Percentiles rank a stretch among this genome's conserved stretches.
Evolutionary conservation across 2,113 vertebrate species (phyloP).

Genomic region (Lampris megalopsis): DNA sequence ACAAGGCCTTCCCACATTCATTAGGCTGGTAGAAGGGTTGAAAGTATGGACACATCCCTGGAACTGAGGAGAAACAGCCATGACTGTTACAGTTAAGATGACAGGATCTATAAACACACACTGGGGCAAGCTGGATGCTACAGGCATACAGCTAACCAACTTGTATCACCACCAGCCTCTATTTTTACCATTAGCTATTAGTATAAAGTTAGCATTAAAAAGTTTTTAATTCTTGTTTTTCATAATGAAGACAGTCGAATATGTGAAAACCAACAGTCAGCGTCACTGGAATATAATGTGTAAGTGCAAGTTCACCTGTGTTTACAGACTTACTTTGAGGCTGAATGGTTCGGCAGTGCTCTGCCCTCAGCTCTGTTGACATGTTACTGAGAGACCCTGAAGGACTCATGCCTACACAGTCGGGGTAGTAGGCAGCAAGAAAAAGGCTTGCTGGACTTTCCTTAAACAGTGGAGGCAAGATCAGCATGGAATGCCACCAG

Average conservation of each 20-base stretch:
- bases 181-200: no score
- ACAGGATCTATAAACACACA: not conserved
- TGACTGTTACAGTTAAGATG: not conserved
- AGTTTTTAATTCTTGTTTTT: no score
- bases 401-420: conserved; percentile 99
- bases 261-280: no score
- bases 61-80: conserved; percentile 72
- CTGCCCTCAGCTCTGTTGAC: conserved; percentile 83
- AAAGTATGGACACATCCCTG: conserved; percentile 94
- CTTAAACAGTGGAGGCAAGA: conserved; percentile 95
- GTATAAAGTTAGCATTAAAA: no score
- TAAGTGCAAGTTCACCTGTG: not conserved
- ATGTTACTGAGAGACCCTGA: conserved; percentile 86
- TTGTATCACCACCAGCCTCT: no score
- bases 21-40: conserved; percentile 99
- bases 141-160: no score
- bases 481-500: conserved; percentile 98
- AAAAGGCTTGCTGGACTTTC: conserved; percentile 94
- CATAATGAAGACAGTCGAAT: no score
- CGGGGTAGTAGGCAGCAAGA: conserved; percentile 94
- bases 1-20: conserved; percentile 97
- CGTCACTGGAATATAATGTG: no score
- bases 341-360: conserved; percentile 82
- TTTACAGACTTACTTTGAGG: conserved; percentile 75
- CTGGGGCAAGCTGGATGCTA: no score